phyloP scores from a whole-genome alignment of 2,888 invertebrate genomes.

The Chesias legatella region DNA sequence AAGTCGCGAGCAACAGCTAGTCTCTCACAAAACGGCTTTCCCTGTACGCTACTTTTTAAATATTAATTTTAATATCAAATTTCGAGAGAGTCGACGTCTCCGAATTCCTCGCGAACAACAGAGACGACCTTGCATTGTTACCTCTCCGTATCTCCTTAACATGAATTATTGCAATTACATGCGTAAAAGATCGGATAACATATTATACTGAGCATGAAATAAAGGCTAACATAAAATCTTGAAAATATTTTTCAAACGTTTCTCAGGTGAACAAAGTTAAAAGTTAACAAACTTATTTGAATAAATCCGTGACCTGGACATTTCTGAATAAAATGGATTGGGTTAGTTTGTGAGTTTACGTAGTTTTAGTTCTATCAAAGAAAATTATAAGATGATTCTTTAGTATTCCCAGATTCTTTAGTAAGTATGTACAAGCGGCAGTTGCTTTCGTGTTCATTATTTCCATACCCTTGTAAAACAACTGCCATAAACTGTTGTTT shows the following conservation, averaged over 20 bases:
- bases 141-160: conserved; percentile 36
- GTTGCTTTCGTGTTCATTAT: no score
- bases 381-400: neutral
- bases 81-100: conserved; percentile 30
- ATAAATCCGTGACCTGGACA: conserved; percentile 20
- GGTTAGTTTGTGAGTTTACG: conserved; percentile 13
- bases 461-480: neutral
- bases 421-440: neutral
- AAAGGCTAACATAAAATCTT: neutral
- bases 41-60: conserved; percentile 29
- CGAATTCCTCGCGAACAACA: conserved; percentile 43
- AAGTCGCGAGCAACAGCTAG: no score
- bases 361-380: conserved; percentile 4
- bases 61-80: conserved; percentile 24
- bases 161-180: conserved; percentile 37
- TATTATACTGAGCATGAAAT: conserved; percentile 17
- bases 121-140: conserved; percentile 61
- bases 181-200: conserved; percentile 5
- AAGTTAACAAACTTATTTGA: conserved; percentile 33
- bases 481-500: neutral
- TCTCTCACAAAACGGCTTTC: conserved; percentile 46
- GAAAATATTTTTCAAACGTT: no score
- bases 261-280: no score
- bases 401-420: no score
- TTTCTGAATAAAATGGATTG: conserved; percentile 36